Conservation (phyloP, 1,140 invertebrate genomes). For the Eciton burchellii region DNA sequence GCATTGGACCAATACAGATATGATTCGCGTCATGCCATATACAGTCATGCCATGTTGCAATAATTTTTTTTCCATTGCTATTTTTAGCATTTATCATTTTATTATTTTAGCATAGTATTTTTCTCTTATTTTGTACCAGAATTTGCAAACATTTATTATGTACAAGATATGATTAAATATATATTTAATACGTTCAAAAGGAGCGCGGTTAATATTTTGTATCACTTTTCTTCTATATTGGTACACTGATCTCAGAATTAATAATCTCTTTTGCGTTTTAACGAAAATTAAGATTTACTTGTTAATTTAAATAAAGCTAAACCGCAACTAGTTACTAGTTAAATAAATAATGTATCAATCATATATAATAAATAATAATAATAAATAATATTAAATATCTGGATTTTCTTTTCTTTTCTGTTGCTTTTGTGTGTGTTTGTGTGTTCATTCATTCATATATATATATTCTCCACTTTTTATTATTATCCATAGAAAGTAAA, state of each 20-base stretch:
- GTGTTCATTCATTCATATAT: too few species aligned
- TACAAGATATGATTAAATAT: background rate
- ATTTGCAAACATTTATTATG: background rate
- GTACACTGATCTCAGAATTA: background rate
- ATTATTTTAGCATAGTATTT: too few species aligned
- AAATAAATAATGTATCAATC: too few species aligned
- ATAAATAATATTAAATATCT: too few species aligned
- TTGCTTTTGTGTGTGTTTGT: too few species aligned
- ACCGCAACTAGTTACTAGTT: too few species aligned
- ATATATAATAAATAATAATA: background rate
- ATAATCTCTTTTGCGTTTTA: constrained; percentile 4
- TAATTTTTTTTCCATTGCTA: background rate
- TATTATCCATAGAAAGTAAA: background rate
- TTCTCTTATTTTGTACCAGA: background rate
- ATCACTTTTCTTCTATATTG: background rate
- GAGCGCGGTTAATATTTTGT: too few species aligned
- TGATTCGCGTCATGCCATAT: background rate
- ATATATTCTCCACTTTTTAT: background rate
- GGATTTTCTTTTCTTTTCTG: too few species aligned
- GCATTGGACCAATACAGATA: constrained; percentile 10
- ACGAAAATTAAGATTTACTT: background rate
- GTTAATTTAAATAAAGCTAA: background rate
- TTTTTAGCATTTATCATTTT: too few species aligned
- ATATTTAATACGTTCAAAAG: too few species aligned
- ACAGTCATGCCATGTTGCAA: background rate